phyloP scores from a whole-genome alignment of 2,888 invertebrate genomes.

The Apoda limacodes region DNA sequence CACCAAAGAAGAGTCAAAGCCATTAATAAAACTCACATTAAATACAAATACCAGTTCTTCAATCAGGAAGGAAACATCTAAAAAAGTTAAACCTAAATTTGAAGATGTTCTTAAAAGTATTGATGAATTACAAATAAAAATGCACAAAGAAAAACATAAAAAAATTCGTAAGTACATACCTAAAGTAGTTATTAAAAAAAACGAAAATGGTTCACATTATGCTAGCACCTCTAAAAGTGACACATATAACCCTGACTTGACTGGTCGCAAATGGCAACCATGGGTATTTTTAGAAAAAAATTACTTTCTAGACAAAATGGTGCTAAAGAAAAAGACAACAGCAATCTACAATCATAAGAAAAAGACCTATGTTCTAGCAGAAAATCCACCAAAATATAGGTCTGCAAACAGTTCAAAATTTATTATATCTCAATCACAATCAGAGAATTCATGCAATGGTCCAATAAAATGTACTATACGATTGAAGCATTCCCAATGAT shows the following conservation, averaged over 20 bases:
- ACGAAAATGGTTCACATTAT: constrained; percentile 56
- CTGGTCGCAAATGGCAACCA: constrained; percentile 65
- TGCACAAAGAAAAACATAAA: constrained; percentile 48
- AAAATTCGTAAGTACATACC: constrained; percentile 48
- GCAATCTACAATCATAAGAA: constrained; percentile 53
- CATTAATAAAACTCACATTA: constrained; percentile 21
- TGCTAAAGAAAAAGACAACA: constrained; percentile 42
- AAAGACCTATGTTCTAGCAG: constrained; percentile 45
- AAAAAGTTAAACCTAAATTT: constrained; percentile 60
- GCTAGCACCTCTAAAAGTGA: constrained; percentile 43
- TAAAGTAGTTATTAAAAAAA: constrained; percentile 64
- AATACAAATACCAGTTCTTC: constrained; percentile 23
- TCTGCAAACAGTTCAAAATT: constrained; percentile 48
- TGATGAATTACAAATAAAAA: constrained; percentile 57
- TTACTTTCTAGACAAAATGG: constrained; percentile 59
- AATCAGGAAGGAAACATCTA: constrained; percentile 30
- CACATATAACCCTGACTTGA: constrained; percentile 52
- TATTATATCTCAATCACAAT: constrained; percentile 49
- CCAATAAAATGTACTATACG: constrained; percentile 58
- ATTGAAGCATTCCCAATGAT: constrained; percentile 54
- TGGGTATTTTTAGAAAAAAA: constrained; percentile 62
- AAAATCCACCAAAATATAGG: constrained; percentile 56
- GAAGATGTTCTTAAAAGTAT: constrained; percentile 66
- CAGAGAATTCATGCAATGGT: constrained; percentile 32
- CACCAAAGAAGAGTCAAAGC: constrained; percentile 45